These are phyloP conservation scores for Diglossa cyanea DNA, from an alignment of 2,797 vertebrate species.

Conservation along the genomic window DNA sequence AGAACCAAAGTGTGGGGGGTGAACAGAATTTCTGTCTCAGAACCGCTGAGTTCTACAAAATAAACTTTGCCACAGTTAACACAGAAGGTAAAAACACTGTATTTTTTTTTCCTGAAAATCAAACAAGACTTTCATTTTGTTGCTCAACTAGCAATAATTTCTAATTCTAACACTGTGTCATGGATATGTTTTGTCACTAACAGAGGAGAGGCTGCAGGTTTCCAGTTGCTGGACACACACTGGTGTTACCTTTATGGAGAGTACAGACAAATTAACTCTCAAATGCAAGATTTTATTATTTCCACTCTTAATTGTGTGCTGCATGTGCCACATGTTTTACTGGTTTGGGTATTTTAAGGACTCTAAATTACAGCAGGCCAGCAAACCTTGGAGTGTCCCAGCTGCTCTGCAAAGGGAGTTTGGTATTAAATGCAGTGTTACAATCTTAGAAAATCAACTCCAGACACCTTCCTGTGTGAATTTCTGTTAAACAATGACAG, in stretches of 20 bases:
- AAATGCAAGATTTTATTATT: not conserved
- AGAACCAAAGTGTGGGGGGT: not conserved
- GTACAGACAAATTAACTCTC: not conserved
- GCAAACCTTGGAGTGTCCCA: not conserved
- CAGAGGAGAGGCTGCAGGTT: not conserved
- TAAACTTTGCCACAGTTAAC: not conserved
- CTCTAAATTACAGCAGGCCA: not conserved
- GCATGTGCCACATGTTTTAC: not conserved
- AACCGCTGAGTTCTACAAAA: not conserved
- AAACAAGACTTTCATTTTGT: not conserved
- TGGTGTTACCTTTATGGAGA: not conserved
- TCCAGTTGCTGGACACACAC: not conserved
- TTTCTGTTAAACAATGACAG: not conserved
- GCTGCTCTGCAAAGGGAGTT: not conserved
- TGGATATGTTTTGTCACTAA: not conserved
- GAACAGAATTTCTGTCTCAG: rapidly evolving
- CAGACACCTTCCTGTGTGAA: not conserved
- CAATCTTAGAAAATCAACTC: not conserved
- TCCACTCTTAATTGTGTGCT: not conserved
- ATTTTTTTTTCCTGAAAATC: not conserved
- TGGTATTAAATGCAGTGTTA: not conserved
- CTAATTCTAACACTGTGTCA: not conserved
- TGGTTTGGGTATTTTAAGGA: not conserved
- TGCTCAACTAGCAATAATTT: not conserved
- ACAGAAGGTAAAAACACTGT: not conserved